Conservation (phyloP, 2,888 invertebrate genomes). For the Catonia carolina region DNA sequence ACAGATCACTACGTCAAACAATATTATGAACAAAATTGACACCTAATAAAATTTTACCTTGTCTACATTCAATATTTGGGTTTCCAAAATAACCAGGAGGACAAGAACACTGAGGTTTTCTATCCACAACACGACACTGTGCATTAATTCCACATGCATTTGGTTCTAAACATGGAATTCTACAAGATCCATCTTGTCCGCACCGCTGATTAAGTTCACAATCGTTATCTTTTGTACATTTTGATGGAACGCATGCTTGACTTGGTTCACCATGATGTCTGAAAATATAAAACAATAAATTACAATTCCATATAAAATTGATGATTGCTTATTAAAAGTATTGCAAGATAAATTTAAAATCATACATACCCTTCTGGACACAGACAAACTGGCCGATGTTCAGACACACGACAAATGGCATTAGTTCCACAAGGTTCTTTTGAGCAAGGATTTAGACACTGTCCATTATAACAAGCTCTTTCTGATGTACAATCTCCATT, state of each 20-base stretch:
- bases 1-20: too few relatives aligned
- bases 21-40: too few relatives aligned
- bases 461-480: slow-evolving; percentile 61
- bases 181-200: slow-evolving; percentile 60
- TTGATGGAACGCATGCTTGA: slow-evolving; percentile 59
- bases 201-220: slow-evolving; percentile 74
- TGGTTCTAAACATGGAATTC: slow-evolving; percentile 70
- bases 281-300: too few relatives aligned
- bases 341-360: too few relatives aligned
- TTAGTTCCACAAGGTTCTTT: slow-evolving; percentile 69
- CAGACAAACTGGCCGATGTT: slow-evolving; percentile 76
- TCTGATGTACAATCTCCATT: slow-evolving; percentile 73
- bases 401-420: slow-evolving; percentile 69
- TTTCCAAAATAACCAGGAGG: slow-evolving; percentile 68
- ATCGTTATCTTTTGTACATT: slow-evolving; percentile 68
- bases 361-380: slow-evolving; percentile 77
- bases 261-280: slow-evolving; percentile 54
- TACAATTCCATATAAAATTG: too few relatives aligned
- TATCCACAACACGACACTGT: slow-evolving; percentile 70
- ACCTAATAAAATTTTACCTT: too few relatives aligned
- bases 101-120: slow-evolving; percentile 69
- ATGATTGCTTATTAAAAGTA: too few relatives aligned
- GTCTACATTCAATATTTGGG: slow-evolving; percentile 60
- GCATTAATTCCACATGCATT: slow-evolving; percentile 78
- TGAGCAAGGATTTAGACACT: slow-evolving; percentile 65